Evolutionary conservation across 2,888 invertebrate genomes (phyloP).

Genomic region (Tipula lateralis): DNA sequence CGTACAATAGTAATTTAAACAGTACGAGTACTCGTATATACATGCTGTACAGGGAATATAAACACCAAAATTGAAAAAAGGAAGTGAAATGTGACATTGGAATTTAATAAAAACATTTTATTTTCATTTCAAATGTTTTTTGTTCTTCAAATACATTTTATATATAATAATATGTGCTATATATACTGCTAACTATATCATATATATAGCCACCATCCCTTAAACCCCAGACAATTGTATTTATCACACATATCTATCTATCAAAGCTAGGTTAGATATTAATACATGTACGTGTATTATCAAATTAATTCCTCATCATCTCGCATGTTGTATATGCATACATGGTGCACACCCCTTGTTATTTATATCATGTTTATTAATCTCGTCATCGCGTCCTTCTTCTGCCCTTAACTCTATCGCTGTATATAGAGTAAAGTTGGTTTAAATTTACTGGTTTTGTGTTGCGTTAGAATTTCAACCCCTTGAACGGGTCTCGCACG

Average conservation of each 20-base stretch:
- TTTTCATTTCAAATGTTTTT: background rate
- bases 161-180: background rate
- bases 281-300: background rate
- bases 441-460: background rate
- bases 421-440: background rate
- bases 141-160: background rate
- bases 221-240: background rate
- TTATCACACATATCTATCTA: background rate
- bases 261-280: background rate
- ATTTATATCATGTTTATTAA: background rate
- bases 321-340: background rate
- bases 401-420: background rate
- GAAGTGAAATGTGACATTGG: conserved; percentile 19
- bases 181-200: background rate
- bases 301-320: conserved; percentile 7
- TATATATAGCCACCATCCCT: background rate
- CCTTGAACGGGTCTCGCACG: background rate
- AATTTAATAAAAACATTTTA: background rate
- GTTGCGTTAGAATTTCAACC: background rate
- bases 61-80: background rate
- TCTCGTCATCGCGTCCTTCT: background rate
- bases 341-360: background rate
- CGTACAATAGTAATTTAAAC: background rate
- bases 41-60: background rate
- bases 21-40: no score